Evolutionary conservation across 2,888 invertebrate genomes (phyloP), one percentile per base, ranked within the genome.

Genomic region (Brachypalpus laphriformis): DNA sequence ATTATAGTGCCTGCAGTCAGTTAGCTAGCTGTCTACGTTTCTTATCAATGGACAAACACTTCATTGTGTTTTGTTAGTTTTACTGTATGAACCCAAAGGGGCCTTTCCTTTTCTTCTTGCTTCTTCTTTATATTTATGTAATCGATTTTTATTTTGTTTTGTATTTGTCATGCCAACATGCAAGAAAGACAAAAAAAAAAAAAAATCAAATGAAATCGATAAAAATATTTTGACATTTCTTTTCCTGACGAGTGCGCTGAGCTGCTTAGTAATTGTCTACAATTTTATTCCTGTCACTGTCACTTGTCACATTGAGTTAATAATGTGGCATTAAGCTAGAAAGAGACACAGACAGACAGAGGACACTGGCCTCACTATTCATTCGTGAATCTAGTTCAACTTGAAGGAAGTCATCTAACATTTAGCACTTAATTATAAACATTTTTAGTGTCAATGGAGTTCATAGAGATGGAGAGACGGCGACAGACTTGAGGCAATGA

Each of bases 11-110:
- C 34, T 2, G 16, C 45, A 61, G 40, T 40, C 40, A 40, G n/a
- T n/a, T 28, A n/a, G n/a, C n/a, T 37, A n/a, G 22, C 14, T 66
- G 25, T 47, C 47, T 42, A 25, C 14, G 8, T 65, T 28, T 49
- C 20, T 51, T 66, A 51, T 66, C 66, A 51, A 66, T 57, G 22
- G 40, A 22, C 31, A 71, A 57, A 71, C 47, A 71, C 28, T 47
- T 18, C 7, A 34, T n/a, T 7, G 31, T 28, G 45, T 6, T 18
- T 34, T 1, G 47, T 28, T 68, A 1, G 7, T 8, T n/a, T 8
- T 68, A n/a, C 56, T 31, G 0, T 16, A 45, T 61, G 25, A 57
- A 57, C 56, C 54, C n/a, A 7, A 11, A 56, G 7, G 20, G 9
- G 18, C 20, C 8, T 59, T 59, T 59, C 59, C 5, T 61, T 61